Base-by-base conservation (phyloP, 2,888 invertebrate genomes). In the Strigamia transsilvanica region DNA sequence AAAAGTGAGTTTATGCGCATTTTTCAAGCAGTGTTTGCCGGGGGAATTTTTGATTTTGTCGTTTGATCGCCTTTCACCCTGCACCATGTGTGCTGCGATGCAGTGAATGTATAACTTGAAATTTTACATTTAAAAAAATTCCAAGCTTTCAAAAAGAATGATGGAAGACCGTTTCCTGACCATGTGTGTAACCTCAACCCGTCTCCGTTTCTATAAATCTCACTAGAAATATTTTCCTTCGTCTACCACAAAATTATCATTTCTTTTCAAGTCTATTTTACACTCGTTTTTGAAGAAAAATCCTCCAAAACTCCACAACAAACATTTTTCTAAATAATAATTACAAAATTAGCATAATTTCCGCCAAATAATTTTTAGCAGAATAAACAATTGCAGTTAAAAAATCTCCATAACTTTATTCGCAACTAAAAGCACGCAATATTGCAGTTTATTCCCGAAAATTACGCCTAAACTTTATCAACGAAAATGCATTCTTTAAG, bases 1-100 rank as follows among this genome's bases (percentile, higher is more conserved):
- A 61, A 61, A 61, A 61, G 61, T 61, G 61, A 61, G 61, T 61
- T 61, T 61, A 61, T 61, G 61, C 61, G 61, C 61, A 61, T 61
- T 61, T 61, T 61, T 61, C 61, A 61, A 61, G 61, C 61, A 61
- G 61, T 61, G 61, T 61, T 61, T 61, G 18, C 23, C 21, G 12
- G 61, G 61, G 61, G 61, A 61, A 61, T 61, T 61, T 61, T 61
- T 61, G 61, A 61, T 61, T 61, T 61, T 61, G 61, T 61, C 61
- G 61, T 61, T 61, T 61, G 61, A 61, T 61, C 61, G 61, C 61
- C 61, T 61, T 61, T 61, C 61, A 61, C 61, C 61, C 61, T 18
- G 61, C 21, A 61, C 61, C 61, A 61, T 21, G 61, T 61, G 61
- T 61, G 61, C 61, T 23, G 61, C 61, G 61, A 61, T 61, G 61